Conservation (phyloP, 2,797 vertebrate genomes). For the Pseudopleuronectes americanus region DNA sequence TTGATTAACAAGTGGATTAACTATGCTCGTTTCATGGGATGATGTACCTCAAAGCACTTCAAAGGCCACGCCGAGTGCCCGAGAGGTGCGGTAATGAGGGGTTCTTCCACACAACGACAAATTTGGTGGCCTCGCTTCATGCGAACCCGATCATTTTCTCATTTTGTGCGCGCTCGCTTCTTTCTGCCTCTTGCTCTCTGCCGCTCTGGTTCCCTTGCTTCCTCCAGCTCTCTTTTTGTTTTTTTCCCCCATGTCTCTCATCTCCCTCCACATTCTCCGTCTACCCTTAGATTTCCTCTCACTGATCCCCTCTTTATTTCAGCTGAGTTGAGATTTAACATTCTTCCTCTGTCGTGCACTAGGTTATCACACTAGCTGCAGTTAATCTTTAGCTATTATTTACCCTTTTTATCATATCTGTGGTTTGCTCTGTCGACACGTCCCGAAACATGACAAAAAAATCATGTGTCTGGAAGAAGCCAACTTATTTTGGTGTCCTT, state of each 20-base stretch:
- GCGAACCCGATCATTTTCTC: conserved; percentile 75
- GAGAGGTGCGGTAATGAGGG: conserved; percentile 86
- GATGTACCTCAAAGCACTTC: conserved; percentile 88
- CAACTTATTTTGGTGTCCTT: conserved; percentile 52
- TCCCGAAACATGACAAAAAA: not conserved
- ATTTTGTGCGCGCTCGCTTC: conserved; percentile 54
- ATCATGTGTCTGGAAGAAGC: conserved; percentile 28
- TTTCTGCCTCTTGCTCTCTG: conserved; percentile 42
- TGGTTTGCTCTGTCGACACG: conserved; percentile 5
- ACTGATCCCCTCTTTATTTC: conserved; percentile 62
- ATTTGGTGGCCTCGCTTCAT: conserved; percentile 73
- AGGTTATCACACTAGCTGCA: conserved; percentile 15
- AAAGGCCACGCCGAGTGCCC: conserved; percentile 83
- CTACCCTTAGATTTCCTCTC: conserved; percentile 57
- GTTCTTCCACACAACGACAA: conserved; percentile 73
- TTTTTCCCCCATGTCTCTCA: conserved; percentile 31
- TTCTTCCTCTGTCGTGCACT: conserved; percentile 17
- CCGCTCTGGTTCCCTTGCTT: conserved; percentile 14
- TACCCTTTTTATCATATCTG: conserved; percentile 9
- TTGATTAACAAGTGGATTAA: conserved; percentile 90
- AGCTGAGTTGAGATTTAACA: conserved; percentile 41
- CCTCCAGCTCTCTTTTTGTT: conserved; percentile 17
- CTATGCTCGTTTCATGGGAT: conserved; percentile 84
- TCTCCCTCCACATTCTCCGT: conserved; percentile 55
- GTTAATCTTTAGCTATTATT: conserved; percentile 28